phyloP scores from a whole-genome alignment of 2,113 vertebrate species.

The Microtus oregoni region DNA sequence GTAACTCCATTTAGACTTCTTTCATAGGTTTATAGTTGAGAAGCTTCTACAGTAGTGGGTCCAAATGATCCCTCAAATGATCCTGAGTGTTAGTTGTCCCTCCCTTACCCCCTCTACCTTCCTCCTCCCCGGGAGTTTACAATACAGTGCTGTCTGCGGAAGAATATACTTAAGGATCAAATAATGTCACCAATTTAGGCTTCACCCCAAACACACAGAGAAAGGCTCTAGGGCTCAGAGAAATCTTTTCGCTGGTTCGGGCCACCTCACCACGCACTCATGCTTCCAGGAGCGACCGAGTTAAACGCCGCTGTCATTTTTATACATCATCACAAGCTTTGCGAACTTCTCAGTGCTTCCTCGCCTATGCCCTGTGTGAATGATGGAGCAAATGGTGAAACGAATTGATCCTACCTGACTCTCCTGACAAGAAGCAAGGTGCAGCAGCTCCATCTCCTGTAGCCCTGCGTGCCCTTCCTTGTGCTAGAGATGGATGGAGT shows the following conservation, averaged over 20 bases:
- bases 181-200: background rate
- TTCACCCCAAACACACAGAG: background rate
- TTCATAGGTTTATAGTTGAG: background rate
- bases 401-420: background rate
- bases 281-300: too few species aligned
- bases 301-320: background rate
- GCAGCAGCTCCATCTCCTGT: background rate
- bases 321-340: background rate
- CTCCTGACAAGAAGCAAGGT: slow-evolving; percentile 13
- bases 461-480: background rate
- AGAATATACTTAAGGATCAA: background rate
- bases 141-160: background rate
- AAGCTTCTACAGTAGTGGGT: background rate
- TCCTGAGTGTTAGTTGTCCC: too few species aligned
- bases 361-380: background rate
- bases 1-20: background rate
- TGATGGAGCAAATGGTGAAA: background rate
- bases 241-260: background rate
- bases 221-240: background rate
- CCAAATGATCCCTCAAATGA: background rate
- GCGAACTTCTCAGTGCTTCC: background rate
- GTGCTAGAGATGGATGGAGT: slow-evolving; percentile 78
- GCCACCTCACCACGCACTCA: too few species aligned
- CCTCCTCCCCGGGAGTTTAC: background rate
- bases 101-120: background rate